phyloP scores from a whole-genome alignment of 2,888 invertebrate species.

The Pristionchus exspectatus region DNA sequence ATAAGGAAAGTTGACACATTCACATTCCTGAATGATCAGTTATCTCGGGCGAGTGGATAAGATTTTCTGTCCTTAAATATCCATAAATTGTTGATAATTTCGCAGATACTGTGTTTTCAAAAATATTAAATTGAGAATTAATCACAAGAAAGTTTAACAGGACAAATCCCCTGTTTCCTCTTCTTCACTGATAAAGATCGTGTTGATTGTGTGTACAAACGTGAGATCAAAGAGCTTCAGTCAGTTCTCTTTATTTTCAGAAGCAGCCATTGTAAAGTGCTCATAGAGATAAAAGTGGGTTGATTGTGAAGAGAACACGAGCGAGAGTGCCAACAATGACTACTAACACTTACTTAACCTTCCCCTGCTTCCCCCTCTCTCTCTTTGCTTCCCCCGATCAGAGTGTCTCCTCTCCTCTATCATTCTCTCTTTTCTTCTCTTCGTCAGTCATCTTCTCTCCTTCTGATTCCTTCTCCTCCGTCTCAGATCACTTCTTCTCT shows the following conservation, averaged over 20 bases:
- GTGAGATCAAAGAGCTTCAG: not conserved
- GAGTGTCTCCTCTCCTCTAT: conserved; percentile 41
- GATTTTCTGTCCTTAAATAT: no score
- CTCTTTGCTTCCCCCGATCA: conserved; percentile 29
- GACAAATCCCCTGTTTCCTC: not conserved
- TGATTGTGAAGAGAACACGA: not conserved
- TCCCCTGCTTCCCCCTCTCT: conserved; percentile 9
- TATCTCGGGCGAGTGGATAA: no score
- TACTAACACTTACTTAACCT: conserved; percentile 41
- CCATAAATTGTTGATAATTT: no score
- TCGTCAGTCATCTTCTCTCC: not conserved
- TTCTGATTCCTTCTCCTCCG: conserved; percentile 7
- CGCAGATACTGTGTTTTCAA: no score
- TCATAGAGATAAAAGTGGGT: conserved; percentile 40
- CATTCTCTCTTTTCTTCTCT: conserved; percentile 5
- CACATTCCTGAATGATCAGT: no score
- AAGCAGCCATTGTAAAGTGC: conserved; percentile 17
- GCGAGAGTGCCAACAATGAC: conserved; percentile 36
- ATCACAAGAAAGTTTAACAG: no score
- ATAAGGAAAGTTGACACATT: no score
- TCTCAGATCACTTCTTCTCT: conserved; percentile 7
- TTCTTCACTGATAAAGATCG: conserved; percentile 6
- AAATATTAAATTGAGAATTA: no score
- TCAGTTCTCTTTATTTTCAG: not conserved
- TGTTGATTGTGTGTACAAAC: conserved; percentile 11